phyloP scores from a whole-genome alignment of 2,113 vertebrate species.

The Tachysurus vachellii region DNA sequence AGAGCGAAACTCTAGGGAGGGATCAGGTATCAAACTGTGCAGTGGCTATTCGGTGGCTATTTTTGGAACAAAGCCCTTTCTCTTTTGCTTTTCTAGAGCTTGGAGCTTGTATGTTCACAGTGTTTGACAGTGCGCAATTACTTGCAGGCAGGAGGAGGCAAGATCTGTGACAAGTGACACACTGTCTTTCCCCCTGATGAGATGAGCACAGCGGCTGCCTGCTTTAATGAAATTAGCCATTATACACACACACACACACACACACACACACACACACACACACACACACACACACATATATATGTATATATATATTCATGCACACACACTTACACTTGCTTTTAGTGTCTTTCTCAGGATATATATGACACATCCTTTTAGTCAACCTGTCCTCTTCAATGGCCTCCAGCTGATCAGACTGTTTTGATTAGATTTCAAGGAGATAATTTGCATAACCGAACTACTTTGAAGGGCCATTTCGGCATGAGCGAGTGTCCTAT shows the following conservation, averaged over 20 bases:
- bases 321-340: slow-evolving; percentile 2
- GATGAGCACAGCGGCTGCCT: slow-evolving; percentile 11
- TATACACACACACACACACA: slow-evolving; percentile 11
- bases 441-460: slow-evolving; percentile 55
- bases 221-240: slow-evolving; percentile 35
- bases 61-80: slow-evolving; percentile 10
- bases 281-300: background rate
- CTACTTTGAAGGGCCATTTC: slow-evolving; percentile 49
- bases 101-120: background rate
- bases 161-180: background rate
- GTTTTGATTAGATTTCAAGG: slow-evolving; percentile 49
- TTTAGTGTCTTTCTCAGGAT: slow-evolving; percentile 23
- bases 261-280: background rate
- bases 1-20: slow-evolving; percentile 13
- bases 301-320: background rate
- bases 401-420: slow-evolving; percentile 27
- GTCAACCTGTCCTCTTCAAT: slow-evolving; percentile 5
- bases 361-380: slow-evolving; percentile 28
- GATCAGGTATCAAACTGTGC: slow-evolving; percentile 20
- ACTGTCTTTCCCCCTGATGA: background rate
- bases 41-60: slow-evolving; percentile 1
- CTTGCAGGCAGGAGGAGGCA: slow-evolving; percentile 12
- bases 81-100: background rate
- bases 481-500: background rate
- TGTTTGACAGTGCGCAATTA: slow-evolving; percentile 7